Base-by-base conservation (phyloP, 2,888 invertebrate species). In the Ferdinandea cuprea region DNA sequence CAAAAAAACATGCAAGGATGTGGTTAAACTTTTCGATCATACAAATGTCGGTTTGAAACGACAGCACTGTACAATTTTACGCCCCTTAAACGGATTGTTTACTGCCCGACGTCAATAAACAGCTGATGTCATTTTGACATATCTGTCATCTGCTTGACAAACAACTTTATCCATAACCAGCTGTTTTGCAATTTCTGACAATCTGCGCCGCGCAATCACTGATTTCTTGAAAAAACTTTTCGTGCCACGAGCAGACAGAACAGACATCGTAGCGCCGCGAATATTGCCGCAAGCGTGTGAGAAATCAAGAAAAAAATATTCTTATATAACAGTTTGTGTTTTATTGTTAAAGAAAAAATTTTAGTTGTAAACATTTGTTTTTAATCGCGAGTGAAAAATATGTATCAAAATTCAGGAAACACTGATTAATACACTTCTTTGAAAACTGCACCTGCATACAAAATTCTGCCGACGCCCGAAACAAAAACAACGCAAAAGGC, bases 201-300 rank as follows among this genome's bases (percentile, higher is more conserved):
- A 42, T 37, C 56, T 77, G 81, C 81, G 77, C 71, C 37, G 58
- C 71, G 56, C 68, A 63, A 28, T 65, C 42, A 42, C 15, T 46
- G 7, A 25, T 25, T 44, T 11, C 37, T 61, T 46, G 48, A 48
- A 66, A n/a, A 52, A 52, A 46, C 35, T 58, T 52, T 48, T 61
- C n/a, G n/a, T 8, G 42, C 58, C 46, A 59, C 19, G 13, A 13
- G 35, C 30, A 32, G 21, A 17, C n/a, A 13, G 15, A 71, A 9
- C 59, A 81, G 77, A 81, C 66, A 81, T 35, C 71, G 30, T 19
- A 81, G 77, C 81, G 81, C 40, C 81, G 81, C 61, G 81, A 54
- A 76, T 66, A 59, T 32, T 8, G 59, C 52, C 32, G 25, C 54
- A 25, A 72, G 17, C 28, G 71, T 59, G 7, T 56, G 46, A 54